Evolutionary conservation across 2,797 vertebrate genomes (phyloP), one percentile per base, ranked within the genome.

Genomic region (Pseudotriccus pelzelni): DNA sequence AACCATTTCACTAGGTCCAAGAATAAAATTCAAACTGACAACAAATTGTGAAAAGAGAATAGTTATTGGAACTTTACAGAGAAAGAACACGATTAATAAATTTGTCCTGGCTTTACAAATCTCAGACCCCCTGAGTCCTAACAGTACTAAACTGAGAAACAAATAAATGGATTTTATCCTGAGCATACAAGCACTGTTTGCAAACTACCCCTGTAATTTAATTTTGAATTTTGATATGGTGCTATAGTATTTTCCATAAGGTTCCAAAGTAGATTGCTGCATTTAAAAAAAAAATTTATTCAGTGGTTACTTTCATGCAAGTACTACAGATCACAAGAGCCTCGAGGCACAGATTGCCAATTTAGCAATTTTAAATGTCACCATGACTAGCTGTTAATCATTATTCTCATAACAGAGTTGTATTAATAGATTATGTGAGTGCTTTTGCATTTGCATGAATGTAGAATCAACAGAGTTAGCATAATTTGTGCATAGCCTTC

Each of bases 61-160:
- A 84, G 37, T 84, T 83, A 74, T 20, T 83, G 62, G 85, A 90
- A 53, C 43, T 44, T 64, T 84, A 94, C 83, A 90, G 4, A 91
- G 83, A 93, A 74, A 94, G 60, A 94, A 96, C 53, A 66, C 52
- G 81, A 94, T 55, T 53, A 81, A 87, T 87, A 94, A 86, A 94
- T 91, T 93, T 89, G 52, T 92, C 88, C 83, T 94, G 84, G 78
- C 84, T 84, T 90, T 93, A 90, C 91, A 95, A 87, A 88, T 94
- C 90, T 89, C 94, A 91, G 77, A 85, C 87, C 93, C 93, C 94
- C 95, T 94, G 94, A 96, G 94, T 93, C 91, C 86, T 83, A 90
- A 90, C 37, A 92, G 56, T 83, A 83, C 75, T 92, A 69, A 90
- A 77, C 46, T 75, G 52, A 80, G 68, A 93, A 92, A 94, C 18